Evolutionary conservation across 2,888 invertebrate genomes (phyloP).

Genomic region (Ormyrus thymus): DNA sequence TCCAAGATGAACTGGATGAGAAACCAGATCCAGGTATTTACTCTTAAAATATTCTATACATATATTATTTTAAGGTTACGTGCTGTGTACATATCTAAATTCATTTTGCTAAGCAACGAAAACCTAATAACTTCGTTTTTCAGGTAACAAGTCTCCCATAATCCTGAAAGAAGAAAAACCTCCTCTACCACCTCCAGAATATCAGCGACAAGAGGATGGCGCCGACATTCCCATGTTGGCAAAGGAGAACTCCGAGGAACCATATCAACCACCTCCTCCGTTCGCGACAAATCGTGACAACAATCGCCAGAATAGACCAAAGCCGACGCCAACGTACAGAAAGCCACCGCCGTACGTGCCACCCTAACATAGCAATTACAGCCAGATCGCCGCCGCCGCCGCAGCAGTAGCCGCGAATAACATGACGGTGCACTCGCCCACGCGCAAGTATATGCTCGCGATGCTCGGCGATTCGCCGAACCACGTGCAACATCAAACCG

Average conservation of each 20-base stretch:
- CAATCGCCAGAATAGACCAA: conserved; percentile 85
- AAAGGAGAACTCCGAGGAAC: conserved; percentile 79
- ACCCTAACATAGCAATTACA: conserved; percentile 82
- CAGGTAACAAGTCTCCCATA: conserved; percentile 90
- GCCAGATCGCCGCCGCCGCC: conserved; percentile 27
- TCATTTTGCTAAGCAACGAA: conserved; percentile 94
- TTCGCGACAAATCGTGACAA: conserved; percentile 85
- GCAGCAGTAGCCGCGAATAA: conserved; percentile 36
- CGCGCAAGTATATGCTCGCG: conserved; percentile 72
- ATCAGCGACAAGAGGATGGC: conserved; percentile 77
- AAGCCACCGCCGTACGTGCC: conserved; percentile 98
- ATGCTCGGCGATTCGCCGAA: conserved; percentile 72
- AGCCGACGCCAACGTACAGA: conserved; percentile 92
- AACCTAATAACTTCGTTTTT: conserved; percentile 77
- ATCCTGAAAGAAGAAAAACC: conserved; percentile 97
- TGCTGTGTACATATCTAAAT: conserved; percentile 81
- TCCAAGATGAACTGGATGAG: conserved; percentile 97
- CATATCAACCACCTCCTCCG: conserved; percentile 94
- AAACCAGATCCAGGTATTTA: conserved; percentile 84
- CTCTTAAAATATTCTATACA: no score
- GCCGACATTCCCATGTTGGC: conserved; percentile 75
- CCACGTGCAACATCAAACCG: conserved; percentile 68
- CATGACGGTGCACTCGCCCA: conserved; percentile 67
- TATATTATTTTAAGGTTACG: no score
- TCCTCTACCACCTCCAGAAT: conserved; percentile 90